Percentiles rank a stretch among this genome's conserved stretches.
Evolutionary conservation across 1,140 invertebrate species (phyloP).

Genomic region (Pristionchus pacificus): DNA sequence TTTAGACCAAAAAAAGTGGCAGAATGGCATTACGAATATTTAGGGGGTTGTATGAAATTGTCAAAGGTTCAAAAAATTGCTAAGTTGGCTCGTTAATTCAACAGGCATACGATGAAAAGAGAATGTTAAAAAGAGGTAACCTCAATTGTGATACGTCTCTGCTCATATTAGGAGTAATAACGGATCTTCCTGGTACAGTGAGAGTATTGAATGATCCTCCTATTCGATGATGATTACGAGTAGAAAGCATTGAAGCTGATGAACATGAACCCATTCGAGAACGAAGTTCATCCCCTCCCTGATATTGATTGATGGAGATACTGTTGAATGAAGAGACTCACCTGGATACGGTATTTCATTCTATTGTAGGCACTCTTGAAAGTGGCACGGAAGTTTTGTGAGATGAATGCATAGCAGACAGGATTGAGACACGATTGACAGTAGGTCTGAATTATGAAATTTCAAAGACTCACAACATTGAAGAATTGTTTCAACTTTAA

Average conservation of each 20-base stretch:
- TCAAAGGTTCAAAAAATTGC: too few relatives aligned
- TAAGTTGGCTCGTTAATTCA: constrained; percentile 11
- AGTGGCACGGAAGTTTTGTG: constrained; percentile 71
- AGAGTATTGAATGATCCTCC: constrained; percentile 28
- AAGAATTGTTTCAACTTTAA: neutral
- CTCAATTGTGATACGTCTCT: constrained; percentile 34
- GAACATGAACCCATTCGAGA: constrained; percentile 32
- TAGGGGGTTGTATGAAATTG: too few relatives aligned
- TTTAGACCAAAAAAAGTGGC: too few relatives aligned
- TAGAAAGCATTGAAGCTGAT: constrained; percentile 30
- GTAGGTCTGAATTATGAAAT: constrained; percentile 60
- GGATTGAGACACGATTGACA: constrained; percentile 75
- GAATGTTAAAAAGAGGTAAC: constrained; percentile 14
- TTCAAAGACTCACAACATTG: constrained; percentile 58
- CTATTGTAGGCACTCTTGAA: constrained; percentile 60
- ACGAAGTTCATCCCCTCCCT: constrained; percentile 31
- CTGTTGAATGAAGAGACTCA: neutral
- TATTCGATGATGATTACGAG: constrained; percentile 27
- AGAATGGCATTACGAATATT: too few relatives aligned
- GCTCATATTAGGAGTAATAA: constrained; percentile 39
- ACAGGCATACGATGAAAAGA: constrained; percentile 19
- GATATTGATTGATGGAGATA: constrained; percentile 2
- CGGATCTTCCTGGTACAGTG: constrained; percentile 27
- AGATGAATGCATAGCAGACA: constrained; percentile 76
- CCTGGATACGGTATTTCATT: constrained; percentile 36